Evolutionary conservation across 2,113 vertebrate species (phyloP), one percentile per base, ranked within the genome.

Genomic region (Mugil cephalus): DNA sequence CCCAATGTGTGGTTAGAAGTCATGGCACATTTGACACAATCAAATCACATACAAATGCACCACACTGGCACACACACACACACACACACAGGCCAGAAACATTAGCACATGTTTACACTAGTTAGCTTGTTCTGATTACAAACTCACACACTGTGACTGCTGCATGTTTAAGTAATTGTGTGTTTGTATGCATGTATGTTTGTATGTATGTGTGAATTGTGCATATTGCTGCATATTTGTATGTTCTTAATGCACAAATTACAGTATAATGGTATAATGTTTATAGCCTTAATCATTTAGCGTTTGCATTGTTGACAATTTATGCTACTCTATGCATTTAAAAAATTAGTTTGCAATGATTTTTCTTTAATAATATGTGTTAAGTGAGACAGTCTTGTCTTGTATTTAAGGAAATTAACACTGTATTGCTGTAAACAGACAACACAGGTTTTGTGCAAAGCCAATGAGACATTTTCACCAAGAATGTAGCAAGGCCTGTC

Each of bases 11-110:
- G 77, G 83, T 85, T 69, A 72, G 47, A 77, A 80, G 79, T 83
- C 74, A 85, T 13, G 48, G 36, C 46, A 45, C 66, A 80, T 83
- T 75, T 80, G 65, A 74, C 52, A 58, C 68, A 69, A 80, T 82
- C 67, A 78, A 67, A 66, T 40, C 4, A 15, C 36, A 4, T 52
- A 36, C 12, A 17, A 48, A 15, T 42, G 30, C 30, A 46, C 47
- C 42, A 54, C 35, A 36, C 15, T 18, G 30, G 47, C 54, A 60
- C 21, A 14, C 48, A 45, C 39, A 18, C 12, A 17, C 10, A 55
- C 17, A 71, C 54, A 47, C 38, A 59, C 56, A 52, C 21, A 61
- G 42, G 21, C 50, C 6, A 77, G 59, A 70, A 46, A 53, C 46
- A 77, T 52, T 40, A 61, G 48, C 50, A 18, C 10, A 10, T 75